These are phyloP conservation scores for Mirounga angustirostris DNA, from an alignment of 2,113 vertebrate species.

Conservation along the genomic window DNA sequence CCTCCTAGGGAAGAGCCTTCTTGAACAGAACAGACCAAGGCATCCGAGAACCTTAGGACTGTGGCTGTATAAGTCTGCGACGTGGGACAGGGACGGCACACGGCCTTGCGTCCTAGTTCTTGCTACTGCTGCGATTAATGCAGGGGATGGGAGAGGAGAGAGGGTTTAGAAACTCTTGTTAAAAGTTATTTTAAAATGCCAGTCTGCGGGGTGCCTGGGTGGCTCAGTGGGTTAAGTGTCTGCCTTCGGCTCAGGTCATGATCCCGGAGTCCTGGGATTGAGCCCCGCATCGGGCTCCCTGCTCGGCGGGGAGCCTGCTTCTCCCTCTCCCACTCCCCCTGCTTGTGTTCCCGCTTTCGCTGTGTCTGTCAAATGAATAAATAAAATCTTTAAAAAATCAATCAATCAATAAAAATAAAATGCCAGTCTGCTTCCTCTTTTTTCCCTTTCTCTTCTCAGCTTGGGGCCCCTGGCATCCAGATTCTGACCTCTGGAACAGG, in stretches of 20 bases:
- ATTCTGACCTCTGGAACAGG: neutral
- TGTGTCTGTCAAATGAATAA: no score
- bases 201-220: neutral
- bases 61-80: fast-evolving
- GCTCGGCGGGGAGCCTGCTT: no score
- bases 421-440: neutral
- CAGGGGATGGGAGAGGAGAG: neutral
- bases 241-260: no score
- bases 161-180: neutral
- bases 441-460: neutral
- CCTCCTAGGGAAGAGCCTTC: neutral
- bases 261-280: no score
- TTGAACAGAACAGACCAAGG: neutral
- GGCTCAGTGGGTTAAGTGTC: no score
- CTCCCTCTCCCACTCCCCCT: no score
- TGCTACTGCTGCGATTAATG: fast-evolving
- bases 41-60: neutral
- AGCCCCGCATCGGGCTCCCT: no score
- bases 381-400: no score
- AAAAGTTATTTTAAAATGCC: neutral
- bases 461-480: fast-evolving
- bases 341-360: no score
- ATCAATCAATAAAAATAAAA: neutral
- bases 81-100: neutral
- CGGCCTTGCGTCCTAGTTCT: neutral